These are phyloP conservation scores for Centropyge bicolor DNA, from an alignment of 2,797 vertebrate species.

Conservation along the genomic window DNA sequence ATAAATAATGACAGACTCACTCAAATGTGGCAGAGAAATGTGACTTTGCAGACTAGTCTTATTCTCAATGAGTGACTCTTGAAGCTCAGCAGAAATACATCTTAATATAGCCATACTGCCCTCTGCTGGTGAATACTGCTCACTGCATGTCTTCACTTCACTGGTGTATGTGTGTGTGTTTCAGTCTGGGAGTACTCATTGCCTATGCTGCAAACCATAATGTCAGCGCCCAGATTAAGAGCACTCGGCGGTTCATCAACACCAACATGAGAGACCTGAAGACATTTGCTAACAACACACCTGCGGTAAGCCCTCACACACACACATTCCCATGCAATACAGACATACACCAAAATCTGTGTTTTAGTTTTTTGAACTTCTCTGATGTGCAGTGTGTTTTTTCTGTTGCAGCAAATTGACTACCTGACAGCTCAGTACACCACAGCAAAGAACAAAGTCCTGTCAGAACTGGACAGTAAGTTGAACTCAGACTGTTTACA, in stretches of 20 bases:
- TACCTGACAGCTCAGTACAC: conserved; percentile 91
- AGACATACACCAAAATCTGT: not conserved
- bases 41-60: not conserved
- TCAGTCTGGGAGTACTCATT: conserved; percentile 80
- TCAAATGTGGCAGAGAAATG: not conserved
- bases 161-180: conserved; percentile 42
- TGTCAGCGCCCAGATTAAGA: conserved; percentile 87
- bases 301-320: conserved; percentile 83
- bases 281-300: conserved; percentile 89
- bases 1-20: not conserved
- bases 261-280: conserved; percentile 94
- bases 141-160: not conserved
- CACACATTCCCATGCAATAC: not conserved
- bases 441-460: conserved; percentile 91
- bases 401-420: conserved; percentile 90
- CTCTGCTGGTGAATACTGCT: conserved; percentile 58
- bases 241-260: conserved; percentile 87
- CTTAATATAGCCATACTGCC: conserved; percentile 48
- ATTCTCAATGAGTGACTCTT: not conserved
- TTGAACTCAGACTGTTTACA: conserved; percentile 47
- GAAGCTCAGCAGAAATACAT: not conserved
- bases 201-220: conserved; percentile 93
- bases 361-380: not conserved
- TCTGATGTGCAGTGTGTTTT: conserved; percentile 27
- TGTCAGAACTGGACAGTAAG: conserved; percentile 95